Conservation (phyloP, 2,888 invertebrate species). For the Phytoseiulus persimilis region DNA sequence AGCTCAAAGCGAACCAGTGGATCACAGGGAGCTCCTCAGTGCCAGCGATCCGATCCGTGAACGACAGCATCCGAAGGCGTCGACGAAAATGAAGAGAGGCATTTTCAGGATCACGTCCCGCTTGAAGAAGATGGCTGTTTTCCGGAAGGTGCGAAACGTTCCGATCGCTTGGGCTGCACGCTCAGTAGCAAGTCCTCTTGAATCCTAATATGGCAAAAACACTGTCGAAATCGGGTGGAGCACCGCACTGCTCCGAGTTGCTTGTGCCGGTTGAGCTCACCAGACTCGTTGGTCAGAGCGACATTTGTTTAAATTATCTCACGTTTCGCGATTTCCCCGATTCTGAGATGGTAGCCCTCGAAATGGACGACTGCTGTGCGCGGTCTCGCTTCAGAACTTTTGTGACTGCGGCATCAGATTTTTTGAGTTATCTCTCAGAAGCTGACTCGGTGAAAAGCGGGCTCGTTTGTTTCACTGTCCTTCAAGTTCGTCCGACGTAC, state of each 20-base stretch:
- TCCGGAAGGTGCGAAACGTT: background rate
- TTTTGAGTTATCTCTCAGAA: too few relatives aligned
- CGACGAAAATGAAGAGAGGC: conserved; percentile 7
- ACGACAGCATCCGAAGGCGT: background rate
- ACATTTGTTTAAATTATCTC: background rate
- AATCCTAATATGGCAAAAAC: background rate
- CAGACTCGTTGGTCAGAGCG: background rate
- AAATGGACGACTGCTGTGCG: background rate
- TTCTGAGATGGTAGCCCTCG: background rate
- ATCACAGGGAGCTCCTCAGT: background rate
- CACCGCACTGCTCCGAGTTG: background rate
- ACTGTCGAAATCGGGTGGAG: background rate
- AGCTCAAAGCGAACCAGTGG: background rate
- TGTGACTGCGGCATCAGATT: too few relatives aligned
- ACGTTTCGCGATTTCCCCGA: background rate
- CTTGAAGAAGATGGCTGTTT: conserved; percentile 22
- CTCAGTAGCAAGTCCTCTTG: background rate
- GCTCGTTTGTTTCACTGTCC: too few relatives aligned
- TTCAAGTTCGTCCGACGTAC: too few relatives aligned
- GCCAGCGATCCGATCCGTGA: background rate
- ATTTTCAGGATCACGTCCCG: conserved; percentile 26
- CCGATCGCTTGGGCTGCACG: background rate
- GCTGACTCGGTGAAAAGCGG: too few relatives aligned
- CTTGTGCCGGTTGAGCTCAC: background rate
- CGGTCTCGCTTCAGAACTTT: background rate